Base-by-base conservation (phyloP, 2,797 vertebrate species). In the Lutjanus campechanus region DNA sequence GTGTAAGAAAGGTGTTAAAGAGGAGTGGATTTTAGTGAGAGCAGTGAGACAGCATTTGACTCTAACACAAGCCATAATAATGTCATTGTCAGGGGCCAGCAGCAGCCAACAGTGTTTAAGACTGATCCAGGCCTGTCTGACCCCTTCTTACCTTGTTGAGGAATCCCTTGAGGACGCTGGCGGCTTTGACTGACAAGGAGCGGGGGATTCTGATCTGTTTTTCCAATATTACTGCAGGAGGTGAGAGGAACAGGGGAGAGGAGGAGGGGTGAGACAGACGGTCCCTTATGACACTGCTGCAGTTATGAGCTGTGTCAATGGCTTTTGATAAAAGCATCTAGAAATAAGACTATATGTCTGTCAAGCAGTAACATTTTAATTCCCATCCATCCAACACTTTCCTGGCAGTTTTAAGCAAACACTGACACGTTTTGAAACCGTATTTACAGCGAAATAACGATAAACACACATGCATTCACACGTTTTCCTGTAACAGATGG, bases 201-300 rank as follows among this genome's bases (percentile, higher is more conserved):
- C 98, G 96, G 4, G 98, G 98, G 88, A 99, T 99, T 90, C 98
- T 88, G 85, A 99, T 99, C 95, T 99, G 98, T 92, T 99, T 99
- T 95, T 99, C 98, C 96, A 99, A 96, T 95, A 99, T 99, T 47
- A 99, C 98, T 99, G 90, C 46, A 89, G 59, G 40, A 75, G 61
- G 78, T 36, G 72, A 74, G 65, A 89, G 77, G 40, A 73, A 59
- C 46, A 61, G 40, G 19, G 61, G 29, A 50, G 40, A 11, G 15
- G 36, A 5, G 19, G 3, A 1, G 43, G 25, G 40, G 64, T 85
- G 67, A 86, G 79, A 77, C 15, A 51, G 67, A 67, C 11, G 2
- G 47, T 66, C 67, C 51, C 22, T 17, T 55, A 19, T 13, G 68
- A 81, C 73, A 69, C 15, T 46, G 47, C 77, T 66, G 63, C 69